Evolutionary conservation across 1,140 invertebrate species (phyloP).

Genomic region (Drosophila albomicans): DNA sequence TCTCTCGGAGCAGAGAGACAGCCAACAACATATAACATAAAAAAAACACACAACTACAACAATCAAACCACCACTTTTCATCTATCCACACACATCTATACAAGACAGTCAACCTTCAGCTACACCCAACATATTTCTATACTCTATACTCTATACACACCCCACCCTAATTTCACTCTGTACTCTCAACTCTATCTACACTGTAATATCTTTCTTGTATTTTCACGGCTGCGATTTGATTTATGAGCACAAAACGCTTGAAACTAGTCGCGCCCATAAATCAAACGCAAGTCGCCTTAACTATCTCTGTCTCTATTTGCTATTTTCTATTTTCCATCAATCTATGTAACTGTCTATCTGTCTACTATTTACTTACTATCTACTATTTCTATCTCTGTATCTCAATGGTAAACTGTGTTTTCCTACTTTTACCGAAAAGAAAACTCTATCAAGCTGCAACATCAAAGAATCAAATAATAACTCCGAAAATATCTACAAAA

Average conservation of each 20-base stretch:
- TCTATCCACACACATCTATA: conserved; percentile 42
- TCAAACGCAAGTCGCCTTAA: conserved; percentile 62
- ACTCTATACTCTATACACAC: conserved; percentile 2
- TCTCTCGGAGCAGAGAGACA: conserved; percentile 48
- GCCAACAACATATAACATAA: conserved; percentile 16
- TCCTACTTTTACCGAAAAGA: conserved; percentile 70
- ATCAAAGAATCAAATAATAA: conserved; percentile 84
- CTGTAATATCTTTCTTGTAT: conserved; percentile 36
- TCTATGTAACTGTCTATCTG: conserved; percentile 31
- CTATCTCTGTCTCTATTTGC: conserved; percentile 40
- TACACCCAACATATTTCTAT: conserved; percentile 32
- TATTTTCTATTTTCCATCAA: conserved; percentile 21
- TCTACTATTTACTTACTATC: conserved; percentile 24
- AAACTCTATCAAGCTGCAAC: conserved; percentile 77
- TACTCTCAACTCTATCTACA: conserved; percentile 14
- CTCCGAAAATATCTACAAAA: conserved; percentile 69
- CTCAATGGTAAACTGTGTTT: conserved; percentile 58
- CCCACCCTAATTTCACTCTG: conserved; percentile 4
- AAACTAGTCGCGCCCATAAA: conserved; percentile 79
- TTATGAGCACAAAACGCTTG: conserved; percentile 71
- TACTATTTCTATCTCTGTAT: conserved; percentile 43
- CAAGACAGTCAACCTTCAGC: conserved; percentile 30
- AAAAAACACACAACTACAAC: conserved; percentile 33
- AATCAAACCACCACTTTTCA: conserved; percentile 60
- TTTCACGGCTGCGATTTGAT: conserved; percentile 70